Evolutionary conservation across 2,113 vertebrate genomes (phyloP).

Genomic region (Stigmatopora nigra): DNA sequence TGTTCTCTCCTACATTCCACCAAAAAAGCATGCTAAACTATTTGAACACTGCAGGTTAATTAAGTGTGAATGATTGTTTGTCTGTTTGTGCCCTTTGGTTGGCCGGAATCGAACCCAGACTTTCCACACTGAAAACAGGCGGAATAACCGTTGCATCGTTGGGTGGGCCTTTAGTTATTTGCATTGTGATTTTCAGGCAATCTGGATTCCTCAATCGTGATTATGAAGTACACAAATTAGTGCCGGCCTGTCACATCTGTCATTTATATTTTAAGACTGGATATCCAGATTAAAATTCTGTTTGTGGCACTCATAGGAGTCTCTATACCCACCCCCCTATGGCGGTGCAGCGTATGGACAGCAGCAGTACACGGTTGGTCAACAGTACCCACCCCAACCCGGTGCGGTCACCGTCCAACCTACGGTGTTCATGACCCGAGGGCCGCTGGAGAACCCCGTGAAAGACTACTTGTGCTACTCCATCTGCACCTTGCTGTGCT

Average conservation of each 20-base stretch:
- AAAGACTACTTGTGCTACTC: constrained; percentile 72
- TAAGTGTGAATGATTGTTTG: no score
- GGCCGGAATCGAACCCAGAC: no score
- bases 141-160: no score
- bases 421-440: constrained; percentile 33
- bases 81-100: no score
- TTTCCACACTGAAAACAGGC: no score
- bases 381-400: constrained; percentile 21
- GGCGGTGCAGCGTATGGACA: constrained; percentile 12
- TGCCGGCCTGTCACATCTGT: neutral
- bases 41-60: no score
- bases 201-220: no score
- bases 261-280: neutral
- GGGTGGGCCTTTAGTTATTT: no score
- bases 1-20: no score
- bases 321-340: constrained; percentile 5
- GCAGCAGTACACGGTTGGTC: constrained; percentile 6
- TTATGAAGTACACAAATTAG: no score
- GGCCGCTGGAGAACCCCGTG: constrained; percentile 32
- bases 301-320: constrained; percentile 5
- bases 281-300: neutral
- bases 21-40: no score
- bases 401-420: constrained; percentile 46
- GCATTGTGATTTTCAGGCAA: no score
- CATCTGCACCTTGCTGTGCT: constrained; percentile 73